Conservation (phyloP, 2,113 vertebrate genomes). For the Tychaedon coryphoeus region DNA sequence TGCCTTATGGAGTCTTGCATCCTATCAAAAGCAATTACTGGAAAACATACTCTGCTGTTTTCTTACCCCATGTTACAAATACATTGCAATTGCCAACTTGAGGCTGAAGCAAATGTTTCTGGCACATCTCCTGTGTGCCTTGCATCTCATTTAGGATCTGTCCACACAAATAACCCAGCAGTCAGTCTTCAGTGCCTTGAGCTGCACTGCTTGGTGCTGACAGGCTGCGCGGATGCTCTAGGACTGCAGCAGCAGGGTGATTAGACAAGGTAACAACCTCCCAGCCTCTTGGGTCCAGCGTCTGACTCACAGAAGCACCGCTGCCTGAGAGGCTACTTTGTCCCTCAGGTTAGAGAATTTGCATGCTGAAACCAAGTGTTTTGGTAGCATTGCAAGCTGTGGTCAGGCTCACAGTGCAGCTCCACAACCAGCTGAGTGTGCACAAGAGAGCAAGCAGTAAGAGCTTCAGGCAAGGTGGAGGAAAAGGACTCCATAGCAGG, state of each 20-base stretch:
- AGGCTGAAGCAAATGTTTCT: not conserved
- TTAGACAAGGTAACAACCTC: not conserved
- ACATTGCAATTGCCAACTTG: not conserved
- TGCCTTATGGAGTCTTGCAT: not conserved
- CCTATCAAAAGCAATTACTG: not conserved
- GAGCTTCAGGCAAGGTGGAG: not conserved
- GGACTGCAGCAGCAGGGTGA: not conserved
- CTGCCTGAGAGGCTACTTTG: not conserved
- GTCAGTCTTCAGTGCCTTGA: not conserved
- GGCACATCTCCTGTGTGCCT: not conserved
- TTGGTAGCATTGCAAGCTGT: not conserved
- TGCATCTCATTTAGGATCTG: not conserved
- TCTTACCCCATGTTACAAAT: not conserved
- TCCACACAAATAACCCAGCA: not conserved
- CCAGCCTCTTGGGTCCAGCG: not conserved
- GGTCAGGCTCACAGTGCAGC: not conserved
- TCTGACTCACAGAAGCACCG: not conserved
- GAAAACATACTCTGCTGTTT: not conserved
- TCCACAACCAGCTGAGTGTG: not conserved
- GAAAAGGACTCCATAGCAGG: not conserved
- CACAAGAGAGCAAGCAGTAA: not conserved
- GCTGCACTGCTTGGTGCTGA: not conserved
- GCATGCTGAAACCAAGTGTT: not conserved
- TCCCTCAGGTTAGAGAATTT: not conserved
- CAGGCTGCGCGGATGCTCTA: not conserved